phyloP scores from a whole-genome alignment of 2,797 vertebrate species.

The Morelia viridis region DNA sequence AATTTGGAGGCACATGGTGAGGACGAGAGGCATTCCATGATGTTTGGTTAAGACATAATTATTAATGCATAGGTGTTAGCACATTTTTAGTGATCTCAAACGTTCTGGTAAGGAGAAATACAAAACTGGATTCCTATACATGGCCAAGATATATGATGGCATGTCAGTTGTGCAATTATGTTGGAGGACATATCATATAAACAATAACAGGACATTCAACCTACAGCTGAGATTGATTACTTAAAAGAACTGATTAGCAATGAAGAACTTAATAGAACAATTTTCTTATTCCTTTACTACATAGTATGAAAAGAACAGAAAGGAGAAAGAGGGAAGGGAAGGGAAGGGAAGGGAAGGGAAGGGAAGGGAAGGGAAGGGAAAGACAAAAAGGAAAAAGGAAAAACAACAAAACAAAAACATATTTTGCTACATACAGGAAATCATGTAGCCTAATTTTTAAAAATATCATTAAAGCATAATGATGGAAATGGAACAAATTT shows the following conservation, averaged over 20 bases:
- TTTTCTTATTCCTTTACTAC: not conserved
- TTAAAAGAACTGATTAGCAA: conserved; percentile 2
- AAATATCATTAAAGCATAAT: not conserved
- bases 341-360: not conserved
- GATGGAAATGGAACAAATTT: not conserved
- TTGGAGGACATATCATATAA: not conserved
- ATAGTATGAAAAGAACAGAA: not conserved
- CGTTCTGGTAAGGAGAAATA: not conserved
- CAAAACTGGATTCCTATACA: not conserved
- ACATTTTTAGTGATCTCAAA: not conserved
- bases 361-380: not conserved
- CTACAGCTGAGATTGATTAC: not conserved
- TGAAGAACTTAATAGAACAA: not conserved
- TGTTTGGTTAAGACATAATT: not conserved
- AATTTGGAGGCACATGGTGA: not conserved
- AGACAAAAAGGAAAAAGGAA: not conserved
- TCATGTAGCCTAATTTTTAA: not conserved
- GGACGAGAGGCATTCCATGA: not conserved
- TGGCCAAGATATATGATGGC: not conserved
- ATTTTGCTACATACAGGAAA: not conserved
- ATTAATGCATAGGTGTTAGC: not conserved
- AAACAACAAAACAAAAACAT: not conserved
- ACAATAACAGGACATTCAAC: not conserved
- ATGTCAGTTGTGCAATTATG: not conserved
- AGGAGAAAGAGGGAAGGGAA: not conserved